Base-by-base conservation (phyloP, 2,797 vertebrate species). In the Sebastes steindachneri region DNA sequence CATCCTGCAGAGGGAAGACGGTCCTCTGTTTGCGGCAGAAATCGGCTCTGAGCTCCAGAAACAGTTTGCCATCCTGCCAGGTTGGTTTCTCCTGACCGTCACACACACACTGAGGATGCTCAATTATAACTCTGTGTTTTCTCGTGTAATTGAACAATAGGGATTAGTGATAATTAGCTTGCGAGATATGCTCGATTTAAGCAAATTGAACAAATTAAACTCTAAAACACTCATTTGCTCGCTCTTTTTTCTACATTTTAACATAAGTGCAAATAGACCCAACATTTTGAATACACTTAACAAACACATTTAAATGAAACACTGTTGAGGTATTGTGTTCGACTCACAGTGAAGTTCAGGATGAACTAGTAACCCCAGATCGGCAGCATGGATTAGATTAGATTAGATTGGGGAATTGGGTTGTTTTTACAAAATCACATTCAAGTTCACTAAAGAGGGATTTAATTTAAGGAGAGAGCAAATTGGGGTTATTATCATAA, bases 1-100 rank as follows among this genome's bases (percentile, higher is more conserved):
- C 91, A 97, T 99, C 92, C 96, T 98, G 96, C 97, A 97, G 93
- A 96, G 95, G 82, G 96, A 97, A 83, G 94, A 93, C 2, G 88
- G 93, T 75, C 96, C 96, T 1, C 88, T 98, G 79, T 96, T 88
- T 19, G 98, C 97, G 2, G 97, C 96, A 23, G 96, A 98, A 89
- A 97, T 99, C 81, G 95, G 97, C 70, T 96, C 96, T 51, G 96
- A 98, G 68, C 95, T 99, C 86, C 92, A 94, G 91, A 98, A 97
- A 76, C 97, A 97, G 76, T 99, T 99, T 86, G 98, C 97, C 28
- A 96, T 97, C 93, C 92, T 97, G 23, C 97, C 97, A 83, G 97
- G 97, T 98, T 73, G 92, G 90, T 91, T 66, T 71, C 1, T 51
- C 48, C 35, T 12, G 35, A 59, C 10, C 3, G 1, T 21, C 3